Evolutionary conservation across 2,888 invertebrate genomes (phyloP), one percentile per base, ranked within the genome.

Genomic region (Resseliella maxima): DNA sequence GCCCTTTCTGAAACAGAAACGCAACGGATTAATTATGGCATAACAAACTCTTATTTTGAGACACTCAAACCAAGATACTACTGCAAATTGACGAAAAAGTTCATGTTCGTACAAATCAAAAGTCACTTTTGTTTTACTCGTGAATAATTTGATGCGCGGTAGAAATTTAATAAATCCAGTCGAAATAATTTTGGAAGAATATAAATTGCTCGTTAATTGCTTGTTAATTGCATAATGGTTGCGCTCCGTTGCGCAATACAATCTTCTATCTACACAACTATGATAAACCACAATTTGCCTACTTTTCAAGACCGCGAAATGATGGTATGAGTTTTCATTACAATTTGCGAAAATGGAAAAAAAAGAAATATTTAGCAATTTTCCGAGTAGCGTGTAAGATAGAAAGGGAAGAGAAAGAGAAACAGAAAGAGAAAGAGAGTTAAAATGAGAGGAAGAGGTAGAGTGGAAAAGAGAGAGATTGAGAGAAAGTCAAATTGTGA

Each of bases 151-250:
- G 5, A 24, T 24, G 59, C 59, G 24, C n/a, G 24, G n/a, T 24
- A 5, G 5, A 59, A 50, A 59, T 59, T 59, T 59, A 59, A 24
- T 59, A 59, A 24, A 24, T 59, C 59, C 59, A n/a, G 12, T 50
- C 18, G 59, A 59, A n/a, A 59, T 59, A 35, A 72, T 72, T n/a
- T 72, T 72, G 72, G 31, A 31, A 31, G 35, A 72, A 31, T 35
- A 72, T 35, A 72, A 72, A 72, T 72, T 31, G 72, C 72, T 31
- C 72, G 31, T 12, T 72, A 72, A 72, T 72, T 72, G 72, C 72
- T 31, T 72, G 72, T 72, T 72, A 72, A 72, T 72, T 72, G 72
- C 31, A 1, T 15, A 72, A 72, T 72, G 72, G 35, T 72, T 31
- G 72, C 8, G 46, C 18, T 6, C 18, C 18, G 46, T 50, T 50